A percentile compares a stretch with the other conserved stretches of the same genome.
These are phyloP conservation scores for Planiliza haematocheilus DNA, from an alignment of 2,113 vertebrate genomes.

Conservation along the genomic window DNA sequence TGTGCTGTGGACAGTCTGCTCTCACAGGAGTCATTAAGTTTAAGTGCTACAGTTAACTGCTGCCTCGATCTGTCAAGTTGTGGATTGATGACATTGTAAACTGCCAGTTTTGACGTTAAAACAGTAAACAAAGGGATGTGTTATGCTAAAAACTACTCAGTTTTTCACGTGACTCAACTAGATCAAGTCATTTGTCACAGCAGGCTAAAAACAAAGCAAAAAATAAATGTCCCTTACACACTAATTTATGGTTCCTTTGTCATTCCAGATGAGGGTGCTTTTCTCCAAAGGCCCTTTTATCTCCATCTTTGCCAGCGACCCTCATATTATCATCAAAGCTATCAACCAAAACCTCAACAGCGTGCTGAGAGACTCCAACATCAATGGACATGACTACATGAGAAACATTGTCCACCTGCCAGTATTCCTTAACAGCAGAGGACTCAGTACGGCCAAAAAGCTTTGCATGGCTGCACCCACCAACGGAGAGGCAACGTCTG, in stretches of 20 bases:
- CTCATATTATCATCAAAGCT: constrained; percentile 99
- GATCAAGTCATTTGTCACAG: not conserved
- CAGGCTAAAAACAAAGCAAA: not conserved
- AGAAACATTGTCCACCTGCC: constrained; percentile 97
- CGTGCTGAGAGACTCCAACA: constrained; percentile 97
- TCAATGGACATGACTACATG: constrained; percentile 99
- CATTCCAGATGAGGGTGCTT: constrained; percentile 90
- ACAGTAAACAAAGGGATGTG: not conserved
- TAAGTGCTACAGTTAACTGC: constrained; percentile 25
- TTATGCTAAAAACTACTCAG: not conserved
- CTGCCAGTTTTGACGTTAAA: not conserved
- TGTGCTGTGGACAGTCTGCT: constrained; percentile 49
- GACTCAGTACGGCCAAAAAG: constrained; percentile 90
- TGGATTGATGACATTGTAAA: constrained; percentile 36
- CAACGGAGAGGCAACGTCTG: constrained; percentile 87
- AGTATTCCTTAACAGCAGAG: constrained; percentile 97
- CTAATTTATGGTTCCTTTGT: constrained; percentile 22
- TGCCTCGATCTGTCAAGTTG: constrained; percentile 8
- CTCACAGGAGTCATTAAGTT: constrained; percentile 48
- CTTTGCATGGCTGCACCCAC: constrained; percentile 85
- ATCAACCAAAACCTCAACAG: constrained; percentile 99
- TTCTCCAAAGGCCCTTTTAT: constrained; percentile 99
- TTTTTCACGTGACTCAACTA: not conserved
- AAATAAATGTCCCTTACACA: not conserved
- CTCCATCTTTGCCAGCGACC: constrained; percentile 98